Evolutionary conservation across 2,888 invertebrate species (phyloP).

Genomic region (Megastigmus dorsalis): DNA sequence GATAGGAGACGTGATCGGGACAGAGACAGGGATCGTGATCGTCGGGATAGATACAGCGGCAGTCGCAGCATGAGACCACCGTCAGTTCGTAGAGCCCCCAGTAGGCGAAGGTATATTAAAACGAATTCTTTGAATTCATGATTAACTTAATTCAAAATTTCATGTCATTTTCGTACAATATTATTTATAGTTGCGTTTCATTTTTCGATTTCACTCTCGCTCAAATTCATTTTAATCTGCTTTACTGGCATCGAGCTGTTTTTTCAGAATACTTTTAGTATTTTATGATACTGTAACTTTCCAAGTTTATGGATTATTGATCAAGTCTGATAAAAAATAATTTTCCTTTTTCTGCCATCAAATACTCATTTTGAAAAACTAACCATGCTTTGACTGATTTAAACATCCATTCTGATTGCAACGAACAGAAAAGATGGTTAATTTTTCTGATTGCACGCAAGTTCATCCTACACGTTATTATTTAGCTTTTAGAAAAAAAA

Average conservation of each 20-base stretch:
- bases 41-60: slow-evolving; percentile 73
- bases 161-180: too few species aligned
- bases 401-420: too few species aligned
- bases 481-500: too few species aligned
- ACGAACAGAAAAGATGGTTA: too few species aligned
- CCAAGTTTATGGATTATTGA: too few species aligned
- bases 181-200: too few species aligned
- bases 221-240: too few species aligned
- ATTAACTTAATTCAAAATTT: neutral
- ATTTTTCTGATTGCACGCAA: neutral
- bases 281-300: too few species aligned
- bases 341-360: neutral
- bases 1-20: slow-evolving; percentile 75
- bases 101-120: slow-evolving; percentile 69
- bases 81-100: slow-evolving; percentile 69
- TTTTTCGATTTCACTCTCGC: too few species aligned
- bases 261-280: neutral
- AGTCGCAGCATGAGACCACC: slow-evolving; percentile 72
- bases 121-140: neutral
- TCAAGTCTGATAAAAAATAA: too few species aligned
- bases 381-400: neutral
- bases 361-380: neutral
- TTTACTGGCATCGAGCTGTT: too few species aligned
- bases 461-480: neutral
- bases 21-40: slow-evolving; percentile 72